Base-by-base conservation (phyloP, 1,140 invertebrate species). In the Orius insidiosus region DNA sequence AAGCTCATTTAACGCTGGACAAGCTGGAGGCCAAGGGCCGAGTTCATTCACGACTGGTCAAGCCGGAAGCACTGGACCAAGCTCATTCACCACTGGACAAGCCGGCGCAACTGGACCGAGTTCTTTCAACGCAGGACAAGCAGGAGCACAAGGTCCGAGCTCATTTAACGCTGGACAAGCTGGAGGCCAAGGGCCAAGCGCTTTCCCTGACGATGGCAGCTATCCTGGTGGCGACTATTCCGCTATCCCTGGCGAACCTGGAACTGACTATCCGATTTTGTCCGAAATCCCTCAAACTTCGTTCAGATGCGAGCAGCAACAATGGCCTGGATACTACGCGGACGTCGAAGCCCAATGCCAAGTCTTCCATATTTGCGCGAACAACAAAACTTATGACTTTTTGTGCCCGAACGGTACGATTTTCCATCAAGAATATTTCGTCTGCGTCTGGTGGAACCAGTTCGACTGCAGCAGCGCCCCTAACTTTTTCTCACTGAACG, bases 401-500 rank as follows among this genome's bases (percentile, higher is more conserved):
- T 67, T 89, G n/a, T 89, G 85, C 56, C 85, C 84, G 1, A 88
- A 88, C 60, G 84, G 85, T 43, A 88, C 85, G 0, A 76, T 88
- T 15, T 88, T 87, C 58, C 79, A 83, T 57, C 85, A 89, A 61
- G 73, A 85, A 64, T 75, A 78, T 43, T 75, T 87, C 35, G 83
- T 87, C 5, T 88, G 85, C 54, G 83, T 87, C 5, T 88, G 84
- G 84, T 88, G 85, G 84, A 80, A 85, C 63, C 80, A 85, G 56
- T 86, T 86, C 54, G 80, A 85, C 54, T 89, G 84, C 56, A 74
- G 69, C 48, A 72, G 72, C 5, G 80, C 81, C 2, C 75, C 77
- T 18, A 72, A 68, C 35, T 63, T 83, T 0, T 85, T 72, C 55
- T 70, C 68, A 11, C 63, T 82, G 19, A 86, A 86, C 59, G 78